phyloP scores from a whole-genome alignment of 2,797 vertebrate species.

The Anableps anableps region DNA sequence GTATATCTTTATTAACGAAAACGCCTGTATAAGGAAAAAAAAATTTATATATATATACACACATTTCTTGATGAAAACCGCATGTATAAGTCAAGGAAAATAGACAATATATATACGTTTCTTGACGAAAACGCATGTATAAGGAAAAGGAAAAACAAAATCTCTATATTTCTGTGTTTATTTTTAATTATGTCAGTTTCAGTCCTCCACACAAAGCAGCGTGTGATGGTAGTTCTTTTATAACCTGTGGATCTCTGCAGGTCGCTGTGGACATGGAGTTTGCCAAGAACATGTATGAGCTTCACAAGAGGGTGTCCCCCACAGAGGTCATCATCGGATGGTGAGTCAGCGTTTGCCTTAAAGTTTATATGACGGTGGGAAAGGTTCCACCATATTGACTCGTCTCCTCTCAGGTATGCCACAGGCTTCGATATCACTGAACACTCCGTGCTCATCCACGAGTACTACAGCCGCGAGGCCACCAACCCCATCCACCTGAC shows the following conservation, averaged over 20 bases:
- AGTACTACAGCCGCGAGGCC: constrained; percentile 97
- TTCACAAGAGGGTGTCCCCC: constrained; percentile 97
- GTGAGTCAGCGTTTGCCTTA: constrained; percentile 60
- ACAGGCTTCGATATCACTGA: constrained; percentile 98
- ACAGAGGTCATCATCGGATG: constrained; percentile 98
- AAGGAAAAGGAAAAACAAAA: no score
- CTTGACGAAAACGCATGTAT: no score
- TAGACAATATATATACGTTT: no score
- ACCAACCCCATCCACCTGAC: constrained; percentile 96
- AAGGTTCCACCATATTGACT: rapidly evolving
- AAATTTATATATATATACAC: no score
- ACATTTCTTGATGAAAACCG: no score
- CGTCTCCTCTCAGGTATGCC: constrained; percentile 87
- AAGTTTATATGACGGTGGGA: rapidly evolving
- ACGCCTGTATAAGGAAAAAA: no score
- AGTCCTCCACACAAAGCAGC: neutral
- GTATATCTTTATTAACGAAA: no score
- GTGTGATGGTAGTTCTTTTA: neutral
- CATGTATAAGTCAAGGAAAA: no score
- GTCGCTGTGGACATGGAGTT: constrained; percentile 99
- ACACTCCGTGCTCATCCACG: constrained; percentile 96
- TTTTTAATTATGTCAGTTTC: no score
- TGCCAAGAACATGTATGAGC: constrained; percentile 99
- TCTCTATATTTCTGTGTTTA: no score
- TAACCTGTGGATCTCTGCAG: constrained; percentile 67